Evolutionary conservation across 2,888 invertebrate genomes (phyloP).

Genomic region (Cosmopolites sordidus): DNA sequence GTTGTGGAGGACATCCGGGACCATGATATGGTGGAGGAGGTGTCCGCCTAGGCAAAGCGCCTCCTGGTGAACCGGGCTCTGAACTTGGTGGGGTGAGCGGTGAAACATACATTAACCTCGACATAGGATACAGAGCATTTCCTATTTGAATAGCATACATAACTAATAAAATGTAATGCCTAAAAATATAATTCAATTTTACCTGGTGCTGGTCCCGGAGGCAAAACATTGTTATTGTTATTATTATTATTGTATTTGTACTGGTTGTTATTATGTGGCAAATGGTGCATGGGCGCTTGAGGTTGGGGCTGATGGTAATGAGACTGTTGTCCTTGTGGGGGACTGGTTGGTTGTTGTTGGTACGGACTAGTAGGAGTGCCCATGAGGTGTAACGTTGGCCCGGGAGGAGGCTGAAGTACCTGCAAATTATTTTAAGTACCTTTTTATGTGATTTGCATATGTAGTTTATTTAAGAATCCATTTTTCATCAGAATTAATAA

Average conservation of each 20-base stretch:
- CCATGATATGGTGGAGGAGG: conserved; percentile 76
- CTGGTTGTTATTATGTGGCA: conserved; percentile 47
- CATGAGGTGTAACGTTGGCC: conserved; percentile 54
- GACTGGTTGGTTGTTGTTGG: conserved; percentile 41
- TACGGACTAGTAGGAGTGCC: conserved; percentile 53
- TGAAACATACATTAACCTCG: conserved; percentile 72
- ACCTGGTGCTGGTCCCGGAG: conserved; percentile 43
- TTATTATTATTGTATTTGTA: conserved; percentile 39
- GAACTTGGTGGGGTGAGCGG: conserved; percentile 85
- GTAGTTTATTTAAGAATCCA: too few species aligned
- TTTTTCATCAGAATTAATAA: too few species aligned
- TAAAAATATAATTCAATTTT: background rate
- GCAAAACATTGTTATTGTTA: conserved; percentile 29
- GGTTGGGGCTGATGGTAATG: conserved; percentile 41
- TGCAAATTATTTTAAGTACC: conserved; percentile 25
- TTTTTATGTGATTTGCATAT: background rate
- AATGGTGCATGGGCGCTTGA: conserved; percentile 38
- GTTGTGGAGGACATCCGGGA: conserved; percentile 46
- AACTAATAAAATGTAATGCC: too few species aligned
- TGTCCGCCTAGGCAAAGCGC: conserved; percentile 64
- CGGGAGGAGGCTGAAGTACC: conserved; percentile 42
- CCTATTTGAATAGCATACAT: conserved; percentile 19
- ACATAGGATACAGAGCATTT: conserved; percentile 53
- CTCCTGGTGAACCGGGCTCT: conserved; percentile 79
- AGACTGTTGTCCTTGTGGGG: conserved; percentile 48